A percentile compares a stretch with the other conserved stretches of the same genome.
phyloP scores from a whole-genome alignment of 2,888 invertebrate genomes.

The Idaea straminata region DNA sequence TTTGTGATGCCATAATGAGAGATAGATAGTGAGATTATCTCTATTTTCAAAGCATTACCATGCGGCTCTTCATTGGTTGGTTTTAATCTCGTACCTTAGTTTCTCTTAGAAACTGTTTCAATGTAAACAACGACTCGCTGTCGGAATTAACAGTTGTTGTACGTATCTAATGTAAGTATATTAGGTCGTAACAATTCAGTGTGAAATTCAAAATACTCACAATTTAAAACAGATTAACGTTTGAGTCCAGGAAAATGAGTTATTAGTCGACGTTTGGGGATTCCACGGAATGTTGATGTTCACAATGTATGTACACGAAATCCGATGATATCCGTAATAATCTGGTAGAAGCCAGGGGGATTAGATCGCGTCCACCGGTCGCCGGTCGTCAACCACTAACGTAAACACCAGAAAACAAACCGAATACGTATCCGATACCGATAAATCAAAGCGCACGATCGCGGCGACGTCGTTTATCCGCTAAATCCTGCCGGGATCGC shows the following conservation, averaged over 20 bases:
- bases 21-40: no score
- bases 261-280: conserved; percentile 35
- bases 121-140: neutral
- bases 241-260: conserved; percentile 26
- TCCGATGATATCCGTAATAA: conserved; percentile 76
- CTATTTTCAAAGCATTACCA: no score
- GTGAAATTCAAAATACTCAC: conserved; percentile 44
- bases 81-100: neutral
- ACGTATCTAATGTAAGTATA: neutral
- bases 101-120: neutral
- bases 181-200: neutral
- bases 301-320: conserved; percentile 67
- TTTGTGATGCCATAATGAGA: no score
- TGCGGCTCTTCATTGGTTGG: neutral
- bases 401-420: conserved; percentile 76
- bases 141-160: neutral
- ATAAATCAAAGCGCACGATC: conserved; percentile 79
- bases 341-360: conserved; percentile 72
- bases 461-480: conserved; percentile 76
- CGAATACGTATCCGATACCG: conserved; percentile 72
- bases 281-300: conserved; percentile 51
- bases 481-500: conserved; percentile 80
- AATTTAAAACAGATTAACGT: conserved; percentile 32
- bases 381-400: conserved; percentile 74
- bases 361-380: conserved; percentile 65